Evolutionary conservation across 2,113 vertebrate genomes (phyloP).

Genomic region (Dolichallabes microphthalmus): DNA sequence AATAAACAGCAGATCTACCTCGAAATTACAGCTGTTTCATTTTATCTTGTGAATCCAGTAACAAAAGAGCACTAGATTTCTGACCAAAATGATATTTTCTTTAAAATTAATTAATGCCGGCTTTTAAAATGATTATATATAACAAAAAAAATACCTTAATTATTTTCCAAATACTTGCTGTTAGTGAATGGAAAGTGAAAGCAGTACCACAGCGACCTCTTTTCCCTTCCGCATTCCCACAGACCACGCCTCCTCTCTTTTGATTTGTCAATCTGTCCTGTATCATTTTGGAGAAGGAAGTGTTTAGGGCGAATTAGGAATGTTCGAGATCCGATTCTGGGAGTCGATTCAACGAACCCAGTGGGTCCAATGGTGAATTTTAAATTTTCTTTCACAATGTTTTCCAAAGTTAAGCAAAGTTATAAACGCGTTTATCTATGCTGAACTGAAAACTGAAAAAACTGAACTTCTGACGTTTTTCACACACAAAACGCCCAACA

Average conservation of each 20-base stretch:
- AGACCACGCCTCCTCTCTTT: not conserved
- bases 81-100: not conserved
- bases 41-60: not conserved
- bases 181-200: conserved; percentile 41
- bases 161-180: not conserved
- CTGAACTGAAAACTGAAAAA: no score
- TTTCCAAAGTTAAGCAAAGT: no score
- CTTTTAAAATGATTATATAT: not conserved
- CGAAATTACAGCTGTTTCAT: not conserved
- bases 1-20: not conserved
- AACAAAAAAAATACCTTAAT: not conserved
- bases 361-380: no score
- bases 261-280: not conserved
- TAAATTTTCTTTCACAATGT: no score
- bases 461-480: no score
- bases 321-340: not conserved
- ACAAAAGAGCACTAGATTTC: no score
- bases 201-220: not conserved
- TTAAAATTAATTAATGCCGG: not conserved
- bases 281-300: not conserved
- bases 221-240: not conserved
- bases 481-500: no score
- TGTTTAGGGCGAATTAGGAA: not conserved
- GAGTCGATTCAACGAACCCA: not conserved
- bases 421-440: no score